A percentile compares a stretch with the other conserved stretches of the same genome.
These are phyloP conservation scores for Lasius platythorax DNA, from an alignment of 2,888 invertebrate genomes.

Conservation along the genomic window DNA sequence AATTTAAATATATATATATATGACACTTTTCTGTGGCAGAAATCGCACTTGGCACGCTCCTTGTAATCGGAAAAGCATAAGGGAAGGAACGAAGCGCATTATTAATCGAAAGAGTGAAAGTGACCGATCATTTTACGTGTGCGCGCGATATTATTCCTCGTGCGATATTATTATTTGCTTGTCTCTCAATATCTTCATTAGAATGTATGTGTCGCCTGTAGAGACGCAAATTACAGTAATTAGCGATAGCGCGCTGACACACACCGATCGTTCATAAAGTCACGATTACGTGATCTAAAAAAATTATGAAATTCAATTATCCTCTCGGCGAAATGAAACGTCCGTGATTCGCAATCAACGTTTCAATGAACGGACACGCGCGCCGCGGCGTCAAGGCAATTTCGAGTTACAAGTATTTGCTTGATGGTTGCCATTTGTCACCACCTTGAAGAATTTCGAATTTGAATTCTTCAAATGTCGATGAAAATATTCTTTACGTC, in stretches of 20 bases:
- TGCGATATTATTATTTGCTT: constrained; percentile 55
- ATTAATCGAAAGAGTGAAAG: constrained; percentile 67
- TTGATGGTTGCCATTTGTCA: background rate
- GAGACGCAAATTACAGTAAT: constrained; percentile 23
- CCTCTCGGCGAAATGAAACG: constrained; percentile 24
- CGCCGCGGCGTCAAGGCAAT: background rate
- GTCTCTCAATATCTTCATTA: constrained; percentile 31
- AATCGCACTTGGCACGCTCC: background rate
- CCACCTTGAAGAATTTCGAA: background rate
- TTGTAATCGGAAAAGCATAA: constrained; percentile 58
- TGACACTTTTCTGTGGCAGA: constrained; percentile 27
- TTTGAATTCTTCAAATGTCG: background rate
- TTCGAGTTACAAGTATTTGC: background rate
- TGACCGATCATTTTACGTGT: constrained; percentile 52
- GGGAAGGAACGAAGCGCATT: constrained; percentile 12
- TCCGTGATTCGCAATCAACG: constrained; percentile 14
- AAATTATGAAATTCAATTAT: constrained; percentile 48
- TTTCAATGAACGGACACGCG: constrained; percentile 23
- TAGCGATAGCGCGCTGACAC: background rate
- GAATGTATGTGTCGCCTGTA: background rate
- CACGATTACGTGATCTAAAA: constrained; percentile 8
- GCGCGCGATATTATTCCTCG: constrained; percentile 53
- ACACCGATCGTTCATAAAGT: constrained; percentile 13
- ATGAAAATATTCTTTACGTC: background rate
- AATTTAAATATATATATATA: background rate